phyloP scores from a whole-genome alignment of 2,888 invertebrate genomes.

The Limnephilus auricula region DNA sequence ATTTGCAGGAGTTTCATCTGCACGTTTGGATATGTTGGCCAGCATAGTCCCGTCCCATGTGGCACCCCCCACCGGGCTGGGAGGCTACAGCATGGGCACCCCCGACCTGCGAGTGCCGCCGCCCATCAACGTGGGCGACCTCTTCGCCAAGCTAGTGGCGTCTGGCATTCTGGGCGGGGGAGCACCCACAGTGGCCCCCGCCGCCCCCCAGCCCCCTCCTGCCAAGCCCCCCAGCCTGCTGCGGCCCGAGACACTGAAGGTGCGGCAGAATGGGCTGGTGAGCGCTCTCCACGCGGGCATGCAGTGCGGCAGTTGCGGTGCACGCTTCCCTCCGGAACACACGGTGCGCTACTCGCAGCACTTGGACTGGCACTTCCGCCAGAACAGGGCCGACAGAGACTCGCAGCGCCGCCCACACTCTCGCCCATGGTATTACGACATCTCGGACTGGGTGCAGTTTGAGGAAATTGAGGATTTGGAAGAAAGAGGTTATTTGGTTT shows the following conservation, averaged over 20 bases:
- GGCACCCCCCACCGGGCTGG: conserved; percentile 76
- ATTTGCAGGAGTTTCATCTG: conserved; percentile 69
- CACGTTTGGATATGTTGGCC: conserved; percentile 81
- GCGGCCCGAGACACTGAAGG: conserved; percentile 85
- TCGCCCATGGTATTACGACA: conserved; percentile 93
- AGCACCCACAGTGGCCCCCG: conserved; percentile 62
- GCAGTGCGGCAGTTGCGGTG: conserved; percentile 98
- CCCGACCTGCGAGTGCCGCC: conserved; percentile 64
- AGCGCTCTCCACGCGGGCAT: conserved; percentile 89
- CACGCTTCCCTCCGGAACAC: conserved; percentile 93
- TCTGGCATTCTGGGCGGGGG: conserved; percentile 85
- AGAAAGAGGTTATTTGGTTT: conserved; percentile 82
- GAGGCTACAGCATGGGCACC: conserved; percentile 78
- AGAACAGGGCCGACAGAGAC: conserved; percentile 93
- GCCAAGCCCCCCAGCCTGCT: conserved; percentile 72
- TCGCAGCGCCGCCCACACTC: conserved; percentile 90
- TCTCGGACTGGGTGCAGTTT: conserved; percentile 95
- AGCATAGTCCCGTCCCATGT: conserved; percentile 81
- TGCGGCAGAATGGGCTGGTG: conserved; percentile 85
- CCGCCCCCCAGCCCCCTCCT: conserved; percentile 47
- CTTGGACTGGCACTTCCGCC: conserved; percentile 98
- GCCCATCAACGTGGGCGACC: conserved; percentile 84
- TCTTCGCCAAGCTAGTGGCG: conserved; percentile 91
- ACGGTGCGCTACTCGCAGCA: conserved; percentile 95
- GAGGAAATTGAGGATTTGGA: conserved; percentile 95